Evolutionary conservation across 2,888 invertebrate species (phyloP), one percentile per base, ranked within the genome.

Genomic region (Diaperis boleti): DNA sequence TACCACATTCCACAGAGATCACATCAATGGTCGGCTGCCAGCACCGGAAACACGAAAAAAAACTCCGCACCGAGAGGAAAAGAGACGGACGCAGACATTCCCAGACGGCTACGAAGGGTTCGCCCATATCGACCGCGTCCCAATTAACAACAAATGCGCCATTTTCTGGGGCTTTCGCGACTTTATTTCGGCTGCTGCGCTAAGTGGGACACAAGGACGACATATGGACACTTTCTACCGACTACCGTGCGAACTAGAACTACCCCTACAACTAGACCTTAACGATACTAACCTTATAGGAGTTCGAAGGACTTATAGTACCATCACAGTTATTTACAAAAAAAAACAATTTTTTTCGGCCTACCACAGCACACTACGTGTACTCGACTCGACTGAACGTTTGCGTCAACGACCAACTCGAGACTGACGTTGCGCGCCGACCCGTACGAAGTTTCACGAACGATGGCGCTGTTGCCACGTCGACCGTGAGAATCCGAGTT

Each of bases 1-100:
- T 79, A 80, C 81, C 79, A 79, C 82, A 82, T 82, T 81, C 82
- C 81, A 73, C 67, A 74, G 78, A 79, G 80, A 82, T 80, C 82
- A 81, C 81, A 81, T 82, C 81, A 82, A 82, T 82, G 82, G 81
- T 80, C 81, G 44, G 45, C 45, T 45, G 56, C 35, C 80, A 79
- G 72, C 75, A 75, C 79, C 78, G 79, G 79, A 79, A 76, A 80
- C 76, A 78, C 75, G 72, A 73, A 75, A 78, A 76, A 77, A 78
- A 74, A 73, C 69, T 55, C 45, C 49, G 56, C 62, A 62, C 50
- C 35, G 65, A 56, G 60, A 71, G 66, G 66, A 72, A 76, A 67
- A 72, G 54, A 72, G 73, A 74, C 69, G 68, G 69, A 70, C 67
- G 69, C 18, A 44, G 54, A 52, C 70, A 68, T 72, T 71, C 69